Evolutionary conservation across 2,797 vertebrate species (phyloP).

Genomic region (Danio jaintianensis): DNA sequence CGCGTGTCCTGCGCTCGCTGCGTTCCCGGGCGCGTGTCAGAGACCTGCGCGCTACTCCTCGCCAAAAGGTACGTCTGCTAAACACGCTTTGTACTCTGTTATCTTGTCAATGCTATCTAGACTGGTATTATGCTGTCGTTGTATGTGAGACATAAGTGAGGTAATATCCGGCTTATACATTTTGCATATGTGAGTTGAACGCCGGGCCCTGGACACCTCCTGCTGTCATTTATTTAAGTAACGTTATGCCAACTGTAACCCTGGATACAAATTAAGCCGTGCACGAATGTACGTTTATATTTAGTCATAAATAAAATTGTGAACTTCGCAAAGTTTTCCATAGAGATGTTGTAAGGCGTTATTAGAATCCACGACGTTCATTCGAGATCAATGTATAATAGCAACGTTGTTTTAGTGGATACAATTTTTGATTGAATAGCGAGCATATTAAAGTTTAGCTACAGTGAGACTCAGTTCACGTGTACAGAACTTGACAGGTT

Average conservation of each 20-base stretch:
- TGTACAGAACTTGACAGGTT: background rate
- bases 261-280: background rate
- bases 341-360: background rate
- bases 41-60: background rate
- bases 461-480: background rate
- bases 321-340: background rate
- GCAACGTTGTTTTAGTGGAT: background rate
- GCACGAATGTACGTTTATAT: background rate
- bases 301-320: background rate
- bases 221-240: slow-evolving; percentile 15
- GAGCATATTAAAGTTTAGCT: slow-evolving; percentile 12
- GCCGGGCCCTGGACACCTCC: background rate
- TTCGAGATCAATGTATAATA: background rate
- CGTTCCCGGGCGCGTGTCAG: background rate
- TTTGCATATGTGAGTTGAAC: background rate
- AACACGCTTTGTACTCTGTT: background rate
- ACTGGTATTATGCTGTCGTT: background rate
- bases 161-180: background rate
- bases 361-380: slow-evolving; percentile 4
- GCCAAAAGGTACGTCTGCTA: slow-evolving; percentile 1
- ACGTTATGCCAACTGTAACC: background rate
- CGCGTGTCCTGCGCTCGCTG: background rate
- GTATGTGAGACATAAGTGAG: background rate
- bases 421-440: background rate
- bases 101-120: background rate